Evolutionary conservation across 2,888 invertebrate species (phyloP), one percentile per base, ranked within the genome.

Genomic region (Oscheius myriophilus): DNA sequence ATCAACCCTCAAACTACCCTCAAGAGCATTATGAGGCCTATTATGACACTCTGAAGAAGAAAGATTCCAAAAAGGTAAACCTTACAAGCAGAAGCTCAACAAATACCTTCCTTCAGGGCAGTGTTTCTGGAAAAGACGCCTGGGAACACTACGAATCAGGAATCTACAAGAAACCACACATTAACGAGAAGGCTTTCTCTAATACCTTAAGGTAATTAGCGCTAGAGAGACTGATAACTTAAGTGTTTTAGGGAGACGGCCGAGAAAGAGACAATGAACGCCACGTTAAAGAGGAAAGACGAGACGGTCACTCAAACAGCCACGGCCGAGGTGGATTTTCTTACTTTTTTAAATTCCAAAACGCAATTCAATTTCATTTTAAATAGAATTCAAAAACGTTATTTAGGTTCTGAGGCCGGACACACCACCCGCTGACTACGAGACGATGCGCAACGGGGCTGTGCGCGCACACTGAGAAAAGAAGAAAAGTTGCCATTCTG

Each of bases 371-470:
- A n/a, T n/a, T n/a, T n/a, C n/a, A n/a, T n/a, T n/a, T n/a, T n/a
- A n/a, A n/a, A n/a, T n/a, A n/a, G n/a, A n/a, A n/a, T n/a, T n/a
- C n/a, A n/a, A n/a, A n/a, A n/a, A n/a, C n/a, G n/a, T n/a, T n/a
- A n/a, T 67, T 25, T 57, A 77, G 71, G 72, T 80, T 1, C 69
- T 71, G 14, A 80, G 84, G 21, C 84, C 84, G 9, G 81, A 82
- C 33, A 83, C 84, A 7, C 84, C 84, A 21, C 84, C 84, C 43
- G 83, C 81, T 14, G 84, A 84, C 70, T 84, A 84, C 61, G 84
- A 84, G 33, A 75, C 78, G 33, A 33, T 33, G 11, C 43, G 58
- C 12, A 58, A 58, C 39, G 61, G 61, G 11, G 49, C 9, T 1
- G 39, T 61, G 0, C 61, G 61, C 25, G 61, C 61, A 25, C 61